Evolutionary conservation across 2,113 vertebrate genomes (phyloP).

Genomic region (Thalassarche chlororhynchos): DNA sequence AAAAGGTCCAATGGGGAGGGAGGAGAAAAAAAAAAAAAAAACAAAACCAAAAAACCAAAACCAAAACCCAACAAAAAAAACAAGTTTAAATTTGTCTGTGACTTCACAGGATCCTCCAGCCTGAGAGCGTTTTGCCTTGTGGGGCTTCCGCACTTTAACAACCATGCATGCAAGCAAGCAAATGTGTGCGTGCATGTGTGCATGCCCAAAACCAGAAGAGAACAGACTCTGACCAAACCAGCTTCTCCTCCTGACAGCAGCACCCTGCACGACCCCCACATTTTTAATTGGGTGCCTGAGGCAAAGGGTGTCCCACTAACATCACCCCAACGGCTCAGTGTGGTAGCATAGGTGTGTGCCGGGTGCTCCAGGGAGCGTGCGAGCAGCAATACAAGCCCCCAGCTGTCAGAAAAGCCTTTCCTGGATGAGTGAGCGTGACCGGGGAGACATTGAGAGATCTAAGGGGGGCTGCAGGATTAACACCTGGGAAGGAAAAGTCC

Average conservation of each 20-base stretch:
- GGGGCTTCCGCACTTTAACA: rapidly evolving
- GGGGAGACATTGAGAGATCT: background rate
- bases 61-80: too few species aligned
- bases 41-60: too few species aligned
- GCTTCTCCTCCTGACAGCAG: background rate
- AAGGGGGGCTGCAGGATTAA: background rate
- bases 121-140: background rate
- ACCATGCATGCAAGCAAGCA: rapidly evolving
- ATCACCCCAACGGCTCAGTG: rapidly evolving
- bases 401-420: background rate
- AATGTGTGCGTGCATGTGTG: rapidly evolving
- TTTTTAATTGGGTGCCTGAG: rapidly evolving
- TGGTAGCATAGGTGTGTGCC: rapidly evolving
- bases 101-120: background rate
- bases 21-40: background rate
- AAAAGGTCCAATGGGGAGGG: rapidly evolving
- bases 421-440: rapidly evolving
- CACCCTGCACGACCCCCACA: rapidly evolving
- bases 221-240: background rate
- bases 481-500: background rate
- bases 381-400: background rate
- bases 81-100: background rate
- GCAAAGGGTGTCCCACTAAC: background rate
- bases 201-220: rapidly evolving
- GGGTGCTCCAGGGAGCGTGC: rapidly evolving